Base-by-base conservation (phyloP, 2,113 vertebrate genomes). In the Onychorhynchus coronatus region DNA sequence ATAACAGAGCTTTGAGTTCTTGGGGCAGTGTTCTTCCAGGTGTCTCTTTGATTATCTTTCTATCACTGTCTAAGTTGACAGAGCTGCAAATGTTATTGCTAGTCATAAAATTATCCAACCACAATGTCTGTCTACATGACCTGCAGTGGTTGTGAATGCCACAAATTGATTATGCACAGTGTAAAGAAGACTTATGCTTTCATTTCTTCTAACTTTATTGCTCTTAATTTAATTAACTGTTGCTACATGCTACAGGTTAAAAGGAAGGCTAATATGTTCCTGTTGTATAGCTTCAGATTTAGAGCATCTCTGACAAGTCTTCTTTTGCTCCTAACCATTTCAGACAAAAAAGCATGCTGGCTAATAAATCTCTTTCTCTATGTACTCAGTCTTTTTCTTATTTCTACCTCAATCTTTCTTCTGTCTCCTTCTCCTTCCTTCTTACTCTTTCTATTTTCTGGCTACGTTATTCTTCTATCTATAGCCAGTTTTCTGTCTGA, bases 51-150 rank as follows among this genome's bases (percentile, higher is more conserved):
- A 89, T 85, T 90, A 78, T 79, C 89, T 47, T 81, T 77, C 52
- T 89, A 42, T 91, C 73, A 92, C 46, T 70, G 41, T 49, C 42
- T 59, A 87, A 55, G 66, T 85, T 97, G 92, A 85, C 74, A 91
- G 80, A 95, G 53, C 53, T 85, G 81, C 66, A 97, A 80, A 92
- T 89, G 89, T 95, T 96, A 96, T 92, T 88, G 72, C 78, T 92
- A 84, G 59, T 82, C 67, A 73, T 91, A 94, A 97, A 93, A 80
- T 94, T 93, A 88, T 49, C 15, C 75, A 94, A 72, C 72, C 55
- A 92, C 47, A 80, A 49, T 85, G 66, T 87, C 91, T 89, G 61
- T 82, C 94, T 91, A 83, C 41, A 61, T 30, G 46, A 91, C 61
- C 92, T 91, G 17, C 63, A 91, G 22, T 78, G 35, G 30, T 46